Conservation (phyloP, 2,113 vertebrate genomes). For the Sebastes schlegelii region DNA sequence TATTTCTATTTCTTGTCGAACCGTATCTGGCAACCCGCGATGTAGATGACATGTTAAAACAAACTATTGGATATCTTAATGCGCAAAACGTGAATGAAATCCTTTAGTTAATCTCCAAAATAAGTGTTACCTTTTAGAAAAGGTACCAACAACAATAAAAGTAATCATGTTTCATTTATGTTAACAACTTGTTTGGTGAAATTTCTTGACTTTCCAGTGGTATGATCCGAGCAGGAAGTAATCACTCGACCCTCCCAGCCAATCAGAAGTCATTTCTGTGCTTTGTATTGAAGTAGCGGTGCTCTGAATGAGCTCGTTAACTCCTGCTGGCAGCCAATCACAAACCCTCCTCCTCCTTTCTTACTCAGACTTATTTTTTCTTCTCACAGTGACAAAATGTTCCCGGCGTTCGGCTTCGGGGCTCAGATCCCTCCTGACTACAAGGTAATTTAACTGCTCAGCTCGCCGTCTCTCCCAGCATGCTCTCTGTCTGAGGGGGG, state of each 20-base stretch:
- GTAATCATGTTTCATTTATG: too few relatives aligned
- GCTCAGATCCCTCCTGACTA: conserved; percentile 96
- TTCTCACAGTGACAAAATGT: conserved; percentile 98
- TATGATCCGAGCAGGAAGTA: too few relatives aligned
- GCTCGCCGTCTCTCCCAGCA: conserved; percentile 42
- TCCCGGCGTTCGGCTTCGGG: conserved; percentile 97
- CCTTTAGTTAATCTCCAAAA: too few relatives aligned
- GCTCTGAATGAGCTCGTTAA: conserved; percentile 27
- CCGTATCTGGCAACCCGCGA: too few relatives aligned
- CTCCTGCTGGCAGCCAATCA: conserved; percentile 50
- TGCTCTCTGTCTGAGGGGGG: conserved; percentile 42
- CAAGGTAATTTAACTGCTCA: conserved; percentile 85
- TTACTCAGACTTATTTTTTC: not conserved
- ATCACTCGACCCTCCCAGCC: not conserved
- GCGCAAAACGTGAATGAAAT: too few relatives aligned
- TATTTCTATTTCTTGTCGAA: too few relatives aligned
- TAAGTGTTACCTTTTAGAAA: too few relatives aligned
- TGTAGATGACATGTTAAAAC: too few relatives aligned
- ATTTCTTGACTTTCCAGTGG: too few relatives aligned
- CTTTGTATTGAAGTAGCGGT: not conserved
- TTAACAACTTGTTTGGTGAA: too few relatives aligned
- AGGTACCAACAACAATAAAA: too few relatives aligned
- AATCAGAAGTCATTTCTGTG: conserved; percentile 8
- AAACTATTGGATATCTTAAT: too few relatives aligned
- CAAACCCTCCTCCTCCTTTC: not conserved